Percentiles rank a stretch among this genome's conserved stretches.
Conservation (phyloP, 2,888 invertebrate genomes). For the Drosophila buzzatii region DNA sequence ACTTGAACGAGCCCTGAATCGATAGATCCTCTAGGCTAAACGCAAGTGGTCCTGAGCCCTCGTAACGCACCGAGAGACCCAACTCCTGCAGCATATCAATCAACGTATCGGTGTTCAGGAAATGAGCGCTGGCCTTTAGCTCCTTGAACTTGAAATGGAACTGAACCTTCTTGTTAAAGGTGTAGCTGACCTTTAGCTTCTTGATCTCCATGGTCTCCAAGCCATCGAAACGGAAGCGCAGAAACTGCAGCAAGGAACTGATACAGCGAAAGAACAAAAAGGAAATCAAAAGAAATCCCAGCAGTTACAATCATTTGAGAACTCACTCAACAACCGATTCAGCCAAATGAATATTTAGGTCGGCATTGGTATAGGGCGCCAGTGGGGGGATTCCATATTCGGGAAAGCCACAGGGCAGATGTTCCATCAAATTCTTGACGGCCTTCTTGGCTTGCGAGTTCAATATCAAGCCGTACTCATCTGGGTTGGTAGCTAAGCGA, state of each 20-base stretch:
- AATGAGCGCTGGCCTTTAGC: slow-evolving; percentile 68
- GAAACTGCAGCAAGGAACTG: slow-evolving; percentile 67
- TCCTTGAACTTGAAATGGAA: slow-evolving; percentile 71
- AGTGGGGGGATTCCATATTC: slow-evolving; percentile 79
- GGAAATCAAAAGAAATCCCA: not conserved
- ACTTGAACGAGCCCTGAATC: slow-evolving; percentile 80
- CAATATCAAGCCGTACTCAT: slow-evolving; percentile 71
- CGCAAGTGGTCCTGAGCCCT: slow-evolving; percentile 75
- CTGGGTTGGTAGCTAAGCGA: slow-evolving; percentile 54
- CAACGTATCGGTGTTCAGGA: slow-evolving; percentile 68
- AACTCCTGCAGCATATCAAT: slow-evolving; percentile 67
- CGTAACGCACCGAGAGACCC: slow-evolving; percentile 76
- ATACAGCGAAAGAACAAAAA: not conserved
- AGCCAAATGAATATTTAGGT: slow-evolving; percentile 68
- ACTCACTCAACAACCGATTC: slow-evolving; percentile 77
- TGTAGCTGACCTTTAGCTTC: slow-evolving; percentile 77
- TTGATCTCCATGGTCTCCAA: slow-evolving; percentile 75
- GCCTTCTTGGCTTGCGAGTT: slow-evolving; percentile 77
- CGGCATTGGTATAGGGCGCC: slow-evolving; percentile 82
- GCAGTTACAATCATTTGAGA: not conserved
- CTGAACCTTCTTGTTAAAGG: slow-evolving; percentile 76
- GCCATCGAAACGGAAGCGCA: slow-evolving; percentile 82
- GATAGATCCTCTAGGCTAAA: slow-evolving; percentile 74
- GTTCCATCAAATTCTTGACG: slow-evolving; percentile 62
- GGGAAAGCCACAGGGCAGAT: slow-evolving; percentile 83